These are phyloP conservation scores for Seriola aureovittata DNA, from an alignment of 2,113 vertebrate species.

Conservation along the genomic window DNA sequence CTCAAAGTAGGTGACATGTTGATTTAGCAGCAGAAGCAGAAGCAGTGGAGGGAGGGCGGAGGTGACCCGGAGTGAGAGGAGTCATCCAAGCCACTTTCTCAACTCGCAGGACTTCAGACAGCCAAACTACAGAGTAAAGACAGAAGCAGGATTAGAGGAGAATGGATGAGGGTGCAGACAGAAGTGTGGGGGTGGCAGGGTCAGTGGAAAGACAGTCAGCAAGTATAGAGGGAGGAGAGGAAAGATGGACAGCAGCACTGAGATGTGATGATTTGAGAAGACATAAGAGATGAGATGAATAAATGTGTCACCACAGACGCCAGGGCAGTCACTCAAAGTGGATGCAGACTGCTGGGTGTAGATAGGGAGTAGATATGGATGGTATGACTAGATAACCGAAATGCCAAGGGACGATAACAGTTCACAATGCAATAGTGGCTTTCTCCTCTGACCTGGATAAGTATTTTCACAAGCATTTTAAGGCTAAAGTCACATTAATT, in stretches of 20 bases:
- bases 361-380: background rate
- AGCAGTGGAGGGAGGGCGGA: background rate
- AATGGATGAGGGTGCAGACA: background rate
- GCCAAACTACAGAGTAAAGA: slow-evolving; percentile 24
- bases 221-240: background rate
- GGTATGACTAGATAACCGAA: no score
- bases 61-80: slow-evolving; percentile 14
- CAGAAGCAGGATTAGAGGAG: slow-evolving; percentile 14
- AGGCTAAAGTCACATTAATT: no score
- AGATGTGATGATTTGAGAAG: slow-evolving; percentile 5
- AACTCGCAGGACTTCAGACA: slow-evolving; percentile 21
- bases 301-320: background rate
- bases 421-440: no score
- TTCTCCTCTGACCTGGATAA: no score
- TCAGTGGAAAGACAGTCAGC: slow-evolving; percentile 6
- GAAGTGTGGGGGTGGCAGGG: background rate
- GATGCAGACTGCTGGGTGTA: background rate
- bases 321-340: background rate
- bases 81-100: slow-evolving; percentile 39
- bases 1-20: slow-evolving; percentile 26
- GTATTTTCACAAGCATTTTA: no score
- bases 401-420: no score
- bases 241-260: slow-evolving; percentile 21
- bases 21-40: slow-evolving; percentile 8
- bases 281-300: background rate